phyloP scores from a whole-genome alignment of 2,888 invertebrate species.

The Crepidodera aurea region DNA sequence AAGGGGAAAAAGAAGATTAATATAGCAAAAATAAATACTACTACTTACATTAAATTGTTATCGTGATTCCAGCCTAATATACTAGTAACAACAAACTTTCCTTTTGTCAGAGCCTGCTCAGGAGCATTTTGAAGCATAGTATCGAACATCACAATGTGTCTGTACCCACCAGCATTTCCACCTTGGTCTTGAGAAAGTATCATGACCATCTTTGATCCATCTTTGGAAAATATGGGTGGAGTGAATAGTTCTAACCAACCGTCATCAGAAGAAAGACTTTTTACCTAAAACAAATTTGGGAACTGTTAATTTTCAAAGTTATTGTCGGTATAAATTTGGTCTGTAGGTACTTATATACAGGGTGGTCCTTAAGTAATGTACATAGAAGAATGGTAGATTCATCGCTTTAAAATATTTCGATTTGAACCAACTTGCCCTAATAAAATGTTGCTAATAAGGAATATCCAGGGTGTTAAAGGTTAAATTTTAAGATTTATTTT shows the following conservation, averaged over 20 bases:
- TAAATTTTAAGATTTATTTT: too few species aligned
- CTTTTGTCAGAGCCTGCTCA: slow-evolving; percentile 65
- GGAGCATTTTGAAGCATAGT: slow-evolving; percentile 59
- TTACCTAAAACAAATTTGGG: slow-evolving; percentile 63
- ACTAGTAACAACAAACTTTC: slow-evolving; percentile 75
- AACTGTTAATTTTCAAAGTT: too few species aligned
- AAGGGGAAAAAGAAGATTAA: too few species aligned
- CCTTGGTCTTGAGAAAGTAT: slow-evolving; percentile 75
- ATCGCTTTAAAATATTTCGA: too few species aligned
- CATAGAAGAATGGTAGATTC: too few species aligned
- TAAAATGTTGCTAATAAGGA: too few species aligned
- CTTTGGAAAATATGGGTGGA: slow-evolving; percentile 72
- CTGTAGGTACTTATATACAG: too few species aligned
- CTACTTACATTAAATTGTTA: slow-evolving; percentile 71
- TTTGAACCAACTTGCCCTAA: too few species aligned
- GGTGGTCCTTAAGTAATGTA: too few species aligned
- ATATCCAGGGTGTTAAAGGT: too few species aligned
- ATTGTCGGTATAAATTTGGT: too few species aligned
- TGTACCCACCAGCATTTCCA: slow-evolving; percentile 66
- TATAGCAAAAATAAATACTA: background rate
- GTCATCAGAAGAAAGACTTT: slow-evolving; percentile 59
- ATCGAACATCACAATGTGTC: slow-evolving; percentile 70
- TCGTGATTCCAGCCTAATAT: slow-evolving; percentile 76
- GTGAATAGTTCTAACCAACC: slow-evolving; percentile 86
- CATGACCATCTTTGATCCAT: slow-evolving; percentile 75